Evolutionary conservation across 2,113 vertebrate species (phyloP), one percentile per base, ranked within the genome.

Genomic region (Onychorhynchus coronatus): DNA sequence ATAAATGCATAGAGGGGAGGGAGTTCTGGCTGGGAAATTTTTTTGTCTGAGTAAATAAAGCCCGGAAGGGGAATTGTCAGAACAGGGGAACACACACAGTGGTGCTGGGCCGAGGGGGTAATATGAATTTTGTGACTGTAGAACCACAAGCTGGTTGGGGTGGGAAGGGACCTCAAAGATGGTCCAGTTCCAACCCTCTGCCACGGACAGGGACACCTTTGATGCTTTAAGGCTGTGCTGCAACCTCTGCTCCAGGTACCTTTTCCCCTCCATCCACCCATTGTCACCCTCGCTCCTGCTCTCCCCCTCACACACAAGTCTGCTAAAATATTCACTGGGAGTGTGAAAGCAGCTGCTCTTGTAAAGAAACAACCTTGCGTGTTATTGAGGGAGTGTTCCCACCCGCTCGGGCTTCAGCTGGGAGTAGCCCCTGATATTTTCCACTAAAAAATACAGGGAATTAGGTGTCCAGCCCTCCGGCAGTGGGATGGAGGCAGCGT

Each of bases 361-460:
- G 58, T 33, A n/a, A 49, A 44, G 55, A 39, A 88, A 67, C 41
- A 62, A 20, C 74, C 55, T 35, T 8, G 70, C 0, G 5, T 30
- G 5, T 7, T 52, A 18, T 22, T 4, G 65, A 50, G 74, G 16
- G 56, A 59, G 39, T 2, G 1, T 72, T 82, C 39, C 59, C 59
- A 28, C 18, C 19, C 3, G n/a, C 30, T 56, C 37, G 39, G 31
- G 59, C 59, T 89, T 49, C 41, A n/a, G 39, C 19, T 27, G 66
- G 4, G 49, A 78, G 70, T 14, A 53, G 25, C 77, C 53, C 2
- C 39, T 2, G 30, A 7, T 47, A 6, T 28, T 52, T 59, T 12
- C 31, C 35, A 15, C 23, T 8, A 23, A n/a, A 74, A n/a, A 67
- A 4, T 0, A 0, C 21, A 12, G 41, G 74, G n/a, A 37, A 24